Evolutionary conservation across 2,797 vertebrate genomes (phyloP).

Genomic region (Saxicola maurus): DNA sequence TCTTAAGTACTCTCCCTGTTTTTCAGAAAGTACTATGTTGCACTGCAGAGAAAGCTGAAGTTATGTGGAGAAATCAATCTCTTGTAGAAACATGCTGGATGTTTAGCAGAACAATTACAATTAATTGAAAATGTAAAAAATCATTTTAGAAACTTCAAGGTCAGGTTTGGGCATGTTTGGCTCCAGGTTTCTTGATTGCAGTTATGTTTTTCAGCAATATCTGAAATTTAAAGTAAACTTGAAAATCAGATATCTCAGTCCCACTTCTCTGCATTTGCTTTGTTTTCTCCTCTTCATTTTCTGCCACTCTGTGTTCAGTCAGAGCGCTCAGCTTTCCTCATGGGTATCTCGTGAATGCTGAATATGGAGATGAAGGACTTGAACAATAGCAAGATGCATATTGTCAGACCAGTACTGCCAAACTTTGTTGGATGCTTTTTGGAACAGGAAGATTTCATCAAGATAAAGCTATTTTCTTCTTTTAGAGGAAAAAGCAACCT

Average conservation of each 20-base stretch:
- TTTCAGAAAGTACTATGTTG: not conserved
- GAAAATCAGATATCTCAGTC: not conserved
- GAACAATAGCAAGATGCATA: not conserved
- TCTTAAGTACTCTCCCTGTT: not conserved
- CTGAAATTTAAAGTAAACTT: not conserved
- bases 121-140: not conserved
- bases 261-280: not conserved
- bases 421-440: not conserved
- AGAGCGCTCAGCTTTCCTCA: not conserved
- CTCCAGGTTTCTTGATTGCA: not conserved
- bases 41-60: not conserved
- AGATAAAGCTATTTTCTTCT: not conserved
- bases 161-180: not conserved
- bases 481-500: not conserved
- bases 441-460: not conserved
- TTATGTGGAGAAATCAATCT: not conserved
- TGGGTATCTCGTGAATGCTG: not conserved
- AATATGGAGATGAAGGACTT: not conserved
- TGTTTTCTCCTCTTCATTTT: not conserved
- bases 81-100: not conserved
- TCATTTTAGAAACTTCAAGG: not conserved
- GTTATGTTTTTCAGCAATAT: not conserved
- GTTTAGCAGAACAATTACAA: not conserved
- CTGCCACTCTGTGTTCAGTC: not conserved
- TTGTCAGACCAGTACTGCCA: not conserved